A percentile compares a stretch with the other conserved stretches of the same genome.
phyloP scores from a whole-genome alignment of 2,797 vertebrate genomes.

The Taeniopygia guttata region DNA sequence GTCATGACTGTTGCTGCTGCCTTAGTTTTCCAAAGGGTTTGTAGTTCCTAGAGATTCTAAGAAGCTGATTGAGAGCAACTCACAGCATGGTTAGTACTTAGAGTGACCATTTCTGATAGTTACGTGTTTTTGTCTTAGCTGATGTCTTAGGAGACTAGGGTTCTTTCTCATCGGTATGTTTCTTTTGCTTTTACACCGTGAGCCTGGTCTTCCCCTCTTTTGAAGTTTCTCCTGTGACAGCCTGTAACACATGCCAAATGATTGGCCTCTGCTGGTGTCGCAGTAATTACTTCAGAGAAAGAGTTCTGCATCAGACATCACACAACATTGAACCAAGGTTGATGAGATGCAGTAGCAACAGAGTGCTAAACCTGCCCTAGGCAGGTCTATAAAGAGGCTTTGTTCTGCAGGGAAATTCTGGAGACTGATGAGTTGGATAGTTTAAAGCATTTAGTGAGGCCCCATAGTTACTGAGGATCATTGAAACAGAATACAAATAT shows the following conservation, averaged over 20 bases:
- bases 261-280: constrained; percentile 30
- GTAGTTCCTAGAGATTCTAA: constrained; percentile 70
- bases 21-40: constrained; percentile 75
- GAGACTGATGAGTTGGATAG: constrained; percentile 31
- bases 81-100: neutral
- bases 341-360: constrained; percentile 27
- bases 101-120: neutral
- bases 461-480: constrained; percentile 4
- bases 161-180: neutral
- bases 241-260: neutral
- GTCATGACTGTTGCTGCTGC: constrained; percentile 79
- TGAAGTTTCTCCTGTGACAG: neutral
- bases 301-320: constrained; percentile 44
- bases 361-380: constrained; percentile 41
- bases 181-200: neutral
- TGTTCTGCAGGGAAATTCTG: constrained; percentile 18
- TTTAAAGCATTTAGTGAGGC: constrained; percentile 45
- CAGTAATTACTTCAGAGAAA: constrained; percentile 53
- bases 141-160: neutral
- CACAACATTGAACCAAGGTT: constrained; percentile 6
- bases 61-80: neutral
- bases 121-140: neutral
- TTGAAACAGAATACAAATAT: constrained; percentile 35
- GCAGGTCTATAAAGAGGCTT: constrained; percentile 37
- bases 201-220: neutral